Percentiles rank a stretch among this genome's conserved stretches.
phyloP scores from a whole-genome alignment of 92 coral and sea anemone genomes.

The Metridium senile region DNA sequence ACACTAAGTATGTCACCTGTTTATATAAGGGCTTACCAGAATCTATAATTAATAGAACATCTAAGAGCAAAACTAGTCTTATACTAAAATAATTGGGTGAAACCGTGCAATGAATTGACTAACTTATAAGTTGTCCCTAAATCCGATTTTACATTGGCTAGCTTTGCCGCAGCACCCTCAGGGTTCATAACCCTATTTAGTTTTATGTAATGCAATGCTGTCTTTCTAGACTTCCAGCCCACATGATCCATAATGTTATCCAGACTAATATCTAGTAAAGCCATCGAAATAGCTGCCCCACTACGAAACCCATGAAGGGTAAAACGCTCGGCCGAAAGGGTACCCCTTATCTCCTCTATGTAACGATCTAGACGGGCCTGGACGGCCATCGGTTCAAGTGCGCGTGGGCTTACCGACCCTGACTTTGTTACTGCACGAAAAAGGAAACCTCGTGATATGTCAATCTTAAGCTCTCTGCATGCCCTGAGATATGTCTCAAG shows the following conservation, averaged over 20 bases:
- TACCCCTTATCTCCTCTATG: neutral
- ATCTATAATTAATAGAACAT: too few relatives aligned
- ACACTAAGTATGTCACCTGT: too few relatives aligned
- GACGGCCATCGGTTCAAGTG: slow-evolving; percentile 13
- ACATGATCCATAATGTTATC: slow-evolving; percentile 35
- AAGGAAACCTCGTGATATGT: slow-evolving; percentile 4
- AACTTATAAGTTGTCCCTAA: too few relatives aligned
- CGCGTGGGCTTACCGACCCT: neutral
- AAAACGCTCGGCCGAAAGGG: neutral
- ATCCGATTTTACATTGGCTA: too few relatives aligned
- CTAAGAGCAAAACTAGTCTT: too few relatives aligned
- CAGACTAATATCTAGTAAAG: slow-evolving; percentile 11
- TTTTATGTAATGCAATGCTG: slow-evolving; percentile 37
- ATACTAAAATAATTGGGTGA: too few relatives aligned
- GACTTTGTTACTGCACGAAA: slow-evolving; percentile 1
- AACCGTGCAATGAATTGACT: too few relatives aligned
- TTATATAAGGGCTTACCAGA: too few relatives aligned
- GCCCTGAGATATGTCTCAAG: neutral
- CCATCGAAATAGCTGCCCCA: slow-evolving; percentile 42
- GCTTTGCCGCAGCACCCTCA: slow-evolving; percentile 28
- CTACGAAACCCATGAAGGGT: slow-evolving; percentile 51
- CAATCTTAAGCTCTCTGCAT: neutral
- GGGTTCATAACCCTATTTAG: slow-evolving; percentile 33
- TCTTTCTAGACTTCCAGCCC: slow-evolving; percentile 35
- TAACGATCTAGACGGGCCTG: slow-evolving; percentile 35